Conservation (phyloP, 2,113 vertebrate genomes). For the Stictonetta naevosa region DNA sequence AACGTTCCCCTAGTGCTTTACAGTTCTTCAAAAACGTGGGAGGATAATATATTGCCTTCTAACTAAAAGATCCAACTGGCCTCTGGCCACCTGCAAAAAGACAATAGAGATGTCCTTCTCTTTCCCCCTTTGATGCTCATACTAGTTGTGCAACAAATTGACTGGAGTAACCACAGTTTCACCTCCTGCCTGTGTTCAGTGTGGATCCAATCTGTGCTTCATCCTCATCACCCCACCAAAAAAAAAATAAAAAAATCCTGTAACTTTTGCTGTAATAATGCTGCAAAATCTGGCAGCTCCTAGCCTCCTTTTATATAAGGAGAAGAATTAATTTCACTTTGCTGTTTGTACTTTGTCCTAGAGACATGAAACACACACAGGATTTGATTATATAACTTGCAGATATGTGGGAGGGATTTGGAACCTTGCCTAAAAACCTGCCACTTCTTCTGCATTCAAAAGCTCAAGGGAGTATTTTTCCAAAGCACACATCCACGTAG, state of each 20-base stretch:
- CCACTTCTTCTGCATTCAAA: background rate
- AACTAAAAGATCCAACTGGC: background rate
- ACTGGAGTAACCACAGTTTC: background rate
- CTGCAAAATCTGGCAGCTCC: background rate
- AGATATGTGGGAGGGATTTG: slow-evolving; percentile 16
- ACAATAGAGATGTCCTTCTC: background rate
- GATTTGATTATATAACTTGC: slow-evolving; percentile 44
- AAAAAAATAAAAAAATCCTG: background rate
- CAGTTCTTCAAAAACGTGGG: background rate
- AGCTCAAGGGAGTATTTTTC: background rate
- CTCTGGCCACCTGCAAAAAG: background rate
- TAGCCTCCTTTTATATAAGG: background rate
- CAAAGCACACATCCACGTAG: background rate
- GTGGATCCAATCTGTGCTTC: background rate
- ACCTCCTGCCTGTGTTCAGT: background rate
- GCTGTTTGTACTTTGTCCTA: slow-evolving; percentile 48
- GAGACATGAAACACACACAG: background rate
- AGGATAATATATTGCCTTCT: background rate
- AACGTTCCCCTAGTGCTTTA: background rate
- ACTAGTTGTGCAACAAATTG: background rate
- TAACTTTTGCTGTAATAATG: background rate
- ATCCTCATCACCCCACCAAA: accelerated
- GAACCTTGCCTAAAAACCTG: slow-evolving; percentile 38
- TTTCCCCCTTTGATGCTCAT: background rate
- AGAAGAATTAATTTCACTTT: slow-evolving; percentile 16